Conservation (phyloP, 2,113 vertebrate species). For the Acanthisitta chloris region DNA sequence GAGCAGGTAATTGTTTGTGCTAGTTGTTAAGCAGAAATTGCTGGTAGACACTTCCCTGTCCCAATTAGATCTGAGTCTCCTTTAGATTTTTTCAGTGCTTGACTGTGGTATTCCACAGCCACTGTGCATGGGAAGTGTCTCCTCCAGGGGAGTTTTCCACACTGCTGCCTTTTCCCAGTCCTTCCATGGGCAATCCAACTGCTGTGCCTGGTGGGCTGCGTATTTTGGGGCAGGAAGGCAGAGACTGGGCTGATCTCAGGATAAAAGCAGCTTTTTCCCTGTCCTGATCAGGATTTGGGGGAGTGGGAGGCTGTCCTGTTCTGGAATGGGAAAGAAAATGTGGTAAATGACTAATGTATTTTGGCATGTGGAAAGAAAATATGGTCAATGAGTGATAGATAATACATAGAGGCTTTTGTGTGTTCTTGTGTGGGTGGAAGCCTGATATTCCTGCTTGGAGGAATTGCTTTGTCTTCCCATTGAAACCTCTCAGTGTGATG, state of each 20-base stretch:
- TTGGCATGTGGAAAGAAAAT: not conserved
- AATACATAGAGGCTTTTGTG: not conserved
- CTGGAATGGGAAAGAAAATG: not conserved
- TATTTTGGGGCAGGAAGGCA: not conserved
- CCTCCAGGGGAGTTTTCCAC: not conserved
- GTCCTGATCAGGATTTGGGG: not conserved
- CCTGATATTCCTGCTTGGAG: not conserved
- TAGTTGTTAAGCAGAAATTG: conserved; percentile 66
- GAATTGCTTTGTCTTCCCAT: not conserved
- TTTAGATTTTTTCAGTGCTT: not conserved
- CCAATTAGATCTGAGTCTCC: conserved; percentile 40
- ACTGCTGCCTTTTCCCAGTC: not conserved
- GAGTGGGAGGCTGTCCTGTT: not conserved
- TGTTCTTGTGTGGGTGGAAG: not conserved
- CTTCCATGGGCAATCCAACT: not conserved
- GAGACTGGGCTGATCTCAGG: not conserved
- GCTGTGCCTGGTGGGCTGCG: rapidly evolving
- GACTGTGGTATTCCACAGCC: not conserved
- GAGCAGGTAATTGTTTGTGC: conserved; percentile 92
- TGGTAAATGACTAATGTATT: not conserved
- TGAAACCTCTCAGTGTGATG: not conserved
- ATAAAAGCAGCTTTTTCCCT: not conserved
- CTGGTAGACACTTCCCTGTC: conserved; percentile 18
- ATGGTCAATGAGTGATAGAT: not conserved
- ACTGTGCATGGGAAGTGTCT: not conserved